These are phyloP conservation scores for Trichonephila clavipes DNA, from an alignment of 1,140 invertebrate genomes.

Conservation along the genomic window DNA sequence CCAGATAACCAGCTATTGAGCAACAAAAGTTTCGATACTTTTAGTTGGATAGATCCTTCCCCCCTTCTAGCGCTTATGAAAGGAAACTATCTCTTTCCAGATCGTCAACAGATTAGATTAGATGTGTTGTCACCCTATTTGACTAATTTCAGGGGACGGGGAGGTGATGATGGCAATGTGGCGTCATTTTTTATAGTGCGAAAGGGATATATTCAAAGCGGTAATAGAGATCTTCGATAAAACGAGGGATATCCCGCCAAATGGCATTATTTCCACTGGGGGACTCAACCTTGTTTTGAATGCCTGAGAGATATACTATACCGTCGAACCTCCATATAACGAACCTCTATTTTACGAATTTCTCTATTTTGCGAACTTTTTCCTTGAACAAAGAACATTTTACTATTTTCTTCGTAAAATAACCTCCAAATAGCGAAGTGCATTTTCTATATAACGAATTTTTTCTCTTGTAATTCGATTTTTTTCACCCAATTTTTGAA, in stretches of 20 bases:
- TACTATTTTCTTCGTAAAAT: too few relatives aligned
- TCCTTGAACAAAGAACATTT: too few relatives aligned
- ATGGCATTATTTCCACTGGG: background rate
- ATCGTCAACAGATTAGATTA: constrained; percentile 1
- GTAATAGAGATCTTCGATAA: background rate
- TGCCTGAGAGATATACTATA: too few relatives aligned
- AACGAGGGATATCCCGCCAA: background rate
- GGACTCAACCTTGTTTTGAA: too few relatives aligned
- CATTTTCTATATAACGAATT: too few relatives aligned
- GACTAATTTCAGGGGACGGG: constrained; percentile 18
- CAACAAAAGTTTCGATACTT: background rate
- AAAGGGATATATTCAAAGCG: background rate
- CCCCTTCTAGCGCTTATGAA: background rate
- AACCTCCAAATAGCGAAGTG: too few relatives aligned
- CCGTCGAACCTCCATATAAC: too few relatives aligned
- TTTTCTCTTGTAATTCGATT: too few relatives aligned
- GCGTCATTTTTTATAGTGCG: background rate
- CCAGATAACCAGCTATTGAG: background rate
- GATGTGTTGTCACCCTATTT: background rate
- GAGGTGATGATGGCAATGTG: background rate
- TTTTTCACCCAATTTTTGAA: too few relatives aligned
- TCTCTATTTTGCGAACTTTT: too few relatives aligned
- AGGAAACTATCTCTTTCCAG: background rate
- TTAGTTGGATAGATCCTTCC: background rate
- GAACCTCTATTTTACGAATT: too few relatives aligned